A percentile compares a stretch with the other conserved stretches of the same genome.
These are phyloP conservation scores for Wasmannia auropunctata DNA, from an alignment of 1,140 invertebrate genomes.

Conservation along the genomic window DNA sequence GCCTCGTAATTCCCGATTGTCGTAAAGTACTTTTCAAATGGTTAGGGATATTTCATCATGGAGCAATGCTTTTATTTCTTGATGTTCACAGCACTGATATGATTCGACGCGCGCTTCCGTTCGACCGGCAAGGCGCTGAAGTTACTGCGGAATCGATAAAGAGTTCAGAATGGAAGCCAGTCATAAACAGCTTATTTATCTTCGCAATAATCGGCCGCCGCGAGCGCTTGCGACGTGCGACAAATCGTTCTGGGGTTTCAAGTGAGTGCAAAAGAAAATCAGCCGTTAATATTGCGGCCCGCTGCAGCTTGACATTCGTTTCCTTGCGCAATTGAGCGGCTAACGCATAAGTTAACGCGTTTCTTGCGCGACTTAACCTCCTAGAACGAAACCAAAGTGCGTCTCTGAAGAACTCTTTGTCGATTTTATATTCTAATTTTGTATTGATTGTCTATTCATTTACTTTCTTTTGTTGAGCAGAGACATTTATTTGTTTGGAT, in stretches of 20 bases:
- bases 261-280: slow-evolving; percentile 68
- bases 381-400: slow-evolving; percentile 6
- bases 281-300: neutral
- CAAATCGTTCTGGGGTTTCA: slow-evolving; percentile 73
- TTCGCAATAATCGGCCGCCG: slow-evolving; percentile 75
- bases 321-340: slow-evolving; percentile 3
- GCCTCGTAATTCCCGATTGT: neutral
- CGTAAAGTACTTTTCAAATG: neutral
- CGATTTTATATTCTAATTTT: neutral
- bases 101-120: slow-evolving; percentile 42
- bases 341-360: slow-evolving; percentile 22
- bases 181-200: slow-evolving; percentile 80
- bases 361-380: slow-evolving; percentile 47
- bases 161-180: slow-evolving; percentile 76
- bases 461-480: neutral
- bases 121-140: slow-evolving; percentile 62
- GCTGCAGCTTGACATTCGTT: neutral
- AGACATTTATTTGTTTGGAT: neutral
- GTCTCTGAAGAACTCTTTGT: neutral
- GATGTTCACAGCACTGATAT: neutral
- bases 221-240: slow-evolving; percentile 73
- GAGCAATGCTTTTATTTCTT: neutral
- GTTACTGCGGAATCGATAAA: slow-evolving; percentile 75
- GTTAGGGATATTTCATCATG: neutral
- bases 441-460: neutral